Evolutionary conservation across 2,888 invertebrate species (phyloP).

Genomic region (Dolichomitus sp.): DNA sequence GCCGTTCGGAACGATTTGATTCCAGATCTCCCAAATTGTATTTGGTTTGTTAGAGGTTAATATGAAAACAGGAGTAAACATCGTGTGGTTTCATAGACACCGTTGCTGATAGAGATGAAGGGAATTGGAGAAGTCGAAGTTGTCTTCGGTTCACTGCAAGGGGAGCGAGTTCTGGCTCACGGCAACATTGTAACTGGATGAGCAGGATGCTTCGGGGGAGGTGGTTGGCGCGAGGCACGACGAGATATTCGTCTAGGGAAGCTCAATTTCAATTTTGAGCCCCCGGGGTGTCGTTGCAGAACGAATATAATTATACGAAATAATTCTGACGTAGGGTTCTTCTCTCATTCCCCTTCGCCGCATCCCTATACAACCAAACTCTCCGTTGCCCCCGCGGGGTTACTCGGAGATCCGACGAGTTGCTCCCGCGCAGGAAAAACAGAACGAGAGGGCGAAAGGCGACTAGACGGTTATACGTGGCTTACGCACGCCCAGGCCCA

Average conservation of each 20-base stretch:
- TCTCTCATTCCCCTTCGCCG: conserved; percentile 26
- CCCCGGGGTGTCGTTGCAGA: conserved; percentile 85
- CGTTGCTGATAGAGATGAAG: background rate
- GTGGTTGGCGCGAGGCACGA: conserved; percentile 51
- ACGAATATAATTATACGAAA: conserved; percentile 86
- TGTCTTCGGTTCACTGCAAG: background rate
- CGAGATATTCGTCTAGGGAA: conserved; percentile 79
- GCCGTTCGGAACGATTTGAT: no score
- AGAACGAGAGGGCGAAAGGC: conserved; percentile 50
- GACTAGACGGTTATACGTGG: conserved; percentile 59
- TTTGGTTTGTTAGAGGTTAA: background rate
- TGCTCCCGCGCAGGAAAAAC: conserved; percentile 51
- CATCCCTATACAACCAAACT: conserved; percentile 50
- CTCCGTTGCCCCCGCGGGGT: conserved; percentile 60
- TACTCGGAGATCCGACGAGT: conserved; percentile 59
- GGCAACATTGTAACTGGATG: conserved; percentile 74
- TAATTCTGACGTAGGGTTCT: conserved; percentile 82
- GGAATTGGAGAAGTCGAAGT: conserved; percentile 34
- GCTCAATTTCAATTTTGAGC: conserved; percentile 86
- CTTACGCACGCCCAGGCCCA: conserved; percentile 62
- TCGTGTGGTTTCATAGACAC: background rate
- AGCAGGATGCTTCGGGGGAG: conserved; percentile 23
- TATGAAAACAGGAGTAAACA: background rate
- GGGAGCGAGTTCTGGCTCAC: conserved; percentile 78
- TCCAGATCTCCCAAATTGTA: background rate